A percentile compares a stretch with the other conserved stretches of the same genome.
Conservation (phyloP, 1,140 invertebrate genomes). For the Drosophila miranda region DNA sequence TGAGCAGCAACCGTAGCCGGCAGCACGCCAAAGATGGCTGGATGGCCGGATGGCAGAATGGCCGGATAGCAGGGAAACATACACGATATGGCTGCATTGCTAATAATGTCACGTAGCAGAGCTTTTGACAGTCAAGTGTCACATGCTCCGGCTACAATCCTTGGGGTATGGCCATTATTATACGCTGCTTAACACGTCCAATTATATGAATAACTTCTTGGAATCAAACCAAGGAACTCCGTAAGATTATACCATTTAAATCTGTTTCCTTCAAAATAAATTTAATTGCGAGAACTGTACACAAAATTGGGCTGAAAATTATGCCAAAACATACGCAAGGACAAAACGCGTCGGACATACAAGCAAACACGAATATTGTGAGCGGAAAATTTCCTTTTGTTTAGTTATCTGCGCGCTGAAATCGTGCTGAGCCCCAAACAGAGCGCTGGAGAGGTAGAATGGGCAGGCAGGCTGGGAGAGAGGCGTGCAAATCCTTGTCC, state of each 20-base stretch:
- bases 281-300: slow-evolving; percentile 50
- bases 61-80: slow-evolving; percentile 11
- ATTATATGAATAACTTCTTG: slow-evolving; percentile 38
- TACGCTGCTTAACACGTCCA: slow-evolving; percentile 33
- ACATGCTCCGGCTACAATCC: slow-evolving; percentile 29
- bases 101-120: slow-evolving; percentile 75
- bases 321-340: slow-evolving; percentile 60
- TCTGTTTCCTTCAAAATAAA: slow-evolving; percentile 24
- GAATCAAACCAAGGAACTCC: background rate
- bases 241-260: background rate
- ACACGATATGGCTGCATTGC: slow-evolving; percentile 57
- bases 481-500: slow-evolving; percentile 37
- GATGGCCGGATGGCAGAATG: slow-evolving; percentile 5
- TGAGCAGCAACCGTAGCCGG: slow-evolving; percentile 22
- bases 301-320: slow-evolving; percentile 43
- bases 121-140: slow-evolving; percentile 74
- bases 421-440: slow-evolving; percentile 7
- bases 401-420: slow-evolving; percentile 46
- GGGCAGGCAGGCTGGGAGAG: slow-evolving; percentile 29
- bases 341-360: slow-evolving; percentile 24
- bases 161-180: slow-evolving; percentile 29
- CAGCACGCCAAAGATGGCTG: slow-evolving; percentile 27
- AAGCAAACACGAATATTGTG: slow-evolving; percentile 25
- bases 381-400: slow-evolving; percentile 36
- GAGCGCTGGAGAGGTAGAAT: no score